phyloP scores from a whole-genome alignment of 2,113 vertebrate species.

The Orthonyx spaldingii region DNA sequence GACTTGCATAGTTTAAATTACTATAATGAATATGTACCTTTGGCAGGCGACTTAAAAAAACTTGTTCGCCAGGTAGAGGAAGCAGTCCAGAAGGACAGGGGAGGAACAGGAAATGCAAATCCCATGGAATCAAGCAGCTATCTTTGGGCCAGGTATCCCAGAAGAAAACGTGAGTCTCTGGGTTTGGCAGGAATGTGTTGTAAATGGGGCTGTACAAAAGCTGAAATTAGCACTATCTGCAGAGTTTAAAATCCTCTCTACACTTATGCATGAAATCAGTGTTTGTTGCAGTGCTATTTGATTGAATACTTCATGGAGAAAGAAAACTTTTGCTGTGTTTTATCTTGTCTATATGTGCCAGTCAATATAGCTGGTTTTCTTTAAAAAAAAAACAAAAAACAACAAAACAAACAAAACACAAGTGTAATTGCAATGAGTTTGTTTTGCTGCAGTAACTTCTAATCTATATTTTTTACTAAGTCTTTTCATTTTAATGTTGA shows the following conservation, averaged over 20 bases:
- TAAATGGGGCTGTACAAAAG: conserved; percentile 85
- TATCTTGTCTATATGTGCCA: conserved; percentile 17
- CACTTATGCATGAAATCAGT: not conserved
- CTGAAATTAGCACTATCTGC: conserved; percentile 85
- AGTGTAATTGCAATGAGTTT: not conserved
- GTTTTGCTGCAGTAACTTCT: conserved; percentile 11
- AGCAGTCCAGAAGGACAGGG: not conserved
- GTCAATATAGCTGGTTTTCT: not conserved
- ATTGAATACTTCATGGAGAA: not conserved
- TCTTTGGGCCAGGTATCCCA: conserved; percentile 56
- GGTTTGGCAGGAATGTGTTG: conserved; percentile 87
- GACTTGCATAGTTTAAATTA: conserved; percentile 65
- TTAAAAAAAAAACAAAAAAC: not conserved
- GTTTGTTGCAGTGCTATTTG: not conserved
- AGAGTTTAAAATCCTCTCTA: conserved; percentile 59
- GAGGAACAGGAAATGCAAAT: not conserved
- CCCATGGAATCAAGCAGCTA: not conserved
- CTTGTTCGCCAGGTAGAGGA: conserved; percentile 29
- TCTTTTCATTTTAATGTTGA: not conserved
- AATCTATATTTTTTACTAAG: not conserved
- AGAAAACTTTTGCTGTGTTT: not conserved
- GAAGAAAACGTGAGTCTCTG: conserved; percentile 78
- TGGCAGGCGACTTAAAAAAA: not conserved
- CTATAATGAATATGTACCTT: conserved; percentile 29
- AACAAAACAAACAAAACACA: not conserved